Percentiles rank a stretch among this genome's conserved stretches.
Evolutionary conservation across 2,113 vertebrate genomes (phyloP).

Genomic region (Dipodomys ordii): DNA sequence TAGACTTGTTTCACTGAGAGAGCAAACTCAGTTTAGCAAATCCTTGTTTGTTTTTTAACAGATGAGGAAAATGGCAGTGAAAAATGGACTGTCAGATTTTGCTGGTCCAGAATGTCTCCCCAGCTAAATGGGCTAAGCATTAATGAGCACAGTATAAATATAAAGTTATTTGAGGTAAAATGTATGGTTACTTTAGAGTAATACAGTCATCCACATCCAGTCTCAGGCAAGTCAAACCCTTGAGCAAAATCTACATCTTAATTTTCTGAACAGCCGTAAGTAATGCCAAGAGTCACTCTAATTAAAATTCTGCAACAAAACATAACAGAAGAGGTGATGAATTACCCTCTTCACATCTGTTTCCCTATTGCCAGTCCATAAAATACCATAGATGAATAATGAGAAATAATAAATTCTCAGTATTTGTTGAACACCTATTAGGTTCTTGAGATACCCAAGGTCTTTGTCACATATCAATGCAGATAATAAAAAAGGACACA

Average conservation of each 20-base stretch:
- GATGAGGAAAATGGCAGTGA: conserved; percentile 73
- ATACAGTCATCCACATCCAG: conserved; percentile 74
- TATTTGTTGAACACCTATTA: conserved; percentile 8
- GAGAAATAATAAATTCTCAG: conserved; percentile 50
- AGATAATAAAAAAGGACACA: background rate
- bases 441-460: background rate
- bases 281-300: conserved; percentile 70
- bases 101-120: conserved; percentile 60
- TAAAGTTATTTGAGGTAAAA: conserved; percentile 78
- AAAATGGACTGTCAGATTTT: conserved; percentile 77
- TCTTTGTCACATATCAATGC: background rate
- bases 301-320: conserved; percentile 74
- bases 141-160: conserved; percentile 74
- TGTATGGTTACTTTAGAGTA: conserved; percentile 79
- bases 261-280: conserved; percentile 77
- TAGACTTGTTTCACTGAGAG: conserved; percentile 53
- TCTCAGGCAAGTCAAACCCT: conserved; percentile 78
- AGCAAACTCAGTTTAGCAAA: conserved; percentile 70
- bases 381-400: conserved; percentile 73
- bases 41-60: conserved; percentile 63
- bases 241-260: conserved; percentile 79
- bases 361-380: conserved; percentile 52
- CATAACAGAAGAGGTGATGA: conserved; percentile 80
- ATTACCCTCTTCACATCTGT: conserved; percentile 52
- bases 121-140: conserved; percentile 63